These are phyloP conservation scores for Aphis craccivora DNA, from an alignment of 1,140 invertebrate species.

Conservation along the genomic window DNA sequence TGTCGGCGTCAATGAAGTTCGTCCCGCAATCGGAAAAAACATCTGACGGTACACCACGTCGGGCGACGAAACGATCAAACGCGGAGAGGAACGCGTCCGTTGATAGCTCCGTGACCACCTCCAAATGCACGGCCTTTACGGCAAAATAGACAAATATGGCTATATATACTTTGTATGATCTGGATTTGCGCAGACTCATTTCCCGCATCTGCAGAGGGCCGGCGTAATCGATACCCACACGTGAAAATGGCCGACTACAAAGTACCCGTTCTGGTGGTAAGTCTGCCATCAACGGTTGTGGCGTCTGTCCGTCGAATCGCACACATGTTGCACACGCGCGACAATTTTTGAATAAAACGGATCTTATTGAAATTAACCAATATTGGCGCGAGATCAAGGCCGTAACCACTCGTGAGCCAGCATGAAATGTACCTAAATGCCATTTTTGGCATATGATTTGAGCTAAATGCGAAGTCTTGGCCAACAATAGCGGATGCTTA, in stretches of 20 bases:
- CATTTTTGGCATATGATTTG: background rate
- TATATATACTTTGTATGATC: conserved; percentile 62
- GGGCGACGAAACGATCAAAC: conserved; percentile 64
- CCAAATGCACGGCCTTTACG: conserved; percentile 65
- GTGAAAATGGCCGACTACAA: background rate
- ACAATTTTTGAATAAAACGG: background rate
- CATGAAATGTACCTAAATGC: background rate
- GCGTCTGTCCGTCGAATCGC: background rate
- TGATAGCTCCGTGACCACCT: conserved; percentile 64
- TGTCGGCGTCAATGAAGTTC: too few relatives aligned
- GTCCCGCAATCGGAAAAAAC: conserved; percentile 64
- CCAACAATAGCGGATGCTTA: background rate
- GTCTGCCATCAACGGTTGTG: background rate
- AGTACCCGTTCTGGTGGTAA: background rate
- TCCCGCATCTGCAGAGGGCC: background rate
- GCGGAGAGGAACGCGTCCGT: conserved; percentile 64
- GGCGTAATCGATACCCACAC: conserved; percentile 61
- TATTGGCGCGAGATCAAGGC: background rate
- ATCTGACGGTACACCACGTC: conserved; percentile 63
- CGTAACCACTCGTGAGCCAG: background rate
- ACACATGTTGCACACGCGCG: background rate
- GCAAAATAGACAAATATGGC: conserved; percentile 65
- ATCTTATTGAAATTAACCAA: background rate
- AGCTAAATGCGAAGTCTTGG: background rate
- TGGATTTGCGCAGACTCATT: background rate